Evolutionary conservation across 2,113 vertebrate genomes (phyloP), one percentile per base, ranked within the genome.

Genomic region (Cepphus grylle): DNA sequence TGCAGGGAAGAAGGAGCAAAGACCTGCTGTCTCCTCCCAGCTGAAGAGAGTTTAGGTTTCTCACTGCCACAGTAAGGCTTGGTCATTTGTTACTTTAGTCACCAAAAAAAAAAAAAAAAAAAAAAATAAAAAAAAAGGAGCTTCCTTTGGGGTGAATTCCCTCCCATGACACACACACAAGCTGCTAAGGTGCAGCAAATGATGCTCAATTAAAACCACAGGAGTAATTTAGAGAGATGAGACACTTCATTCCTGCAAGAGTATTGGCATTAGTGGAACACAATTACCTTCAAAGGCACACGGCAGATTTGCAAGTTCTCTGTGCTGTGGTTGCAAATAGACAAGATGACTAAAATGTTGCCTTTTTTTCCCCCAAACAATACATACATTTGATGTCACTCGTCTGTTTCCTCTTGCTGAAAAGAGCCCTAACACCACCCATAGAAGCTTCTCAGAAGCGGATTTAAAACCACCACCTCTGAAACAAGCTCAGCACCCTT

Each of bases 331-430:
- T n/a, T 95, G 71, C 30, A 80, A 49, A 79, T 36, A 15, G 3
- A 29, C 7, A 21, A 47, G 42, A 4, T 25, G 15, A 47, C 18
- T 34, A 14, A 76, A 63, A 83, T 66, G 20, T n/a, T 62, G n/a
- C 3, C 1, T 34, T 61, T 65, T 36, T 17, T 17, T 0, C 2
- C 14, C 5, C 25, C 23, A 11, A 42, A 30, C 19, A 2, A 5
- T 25, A 6, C 40, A 5, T 32, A n/a, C 23, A 8, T 45, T 85
- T 63, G 36, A 32, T 73, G 50, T 66, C 80, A 17, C 30, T 62
- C n/a, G 49, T 50, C 30, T 4, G 3, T 83, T 66, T 88, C 36
- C 26, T 81, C 27, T 19, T 47, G 30, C 47, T 65, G 86, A 9
- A 27, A 62, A 63, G 47, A 84, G n/a, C 50, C 16, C 1, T 58